Conservation (phyloP, 2,113 vertebrate genomes). For the Pionites leucogaster region DNA sequence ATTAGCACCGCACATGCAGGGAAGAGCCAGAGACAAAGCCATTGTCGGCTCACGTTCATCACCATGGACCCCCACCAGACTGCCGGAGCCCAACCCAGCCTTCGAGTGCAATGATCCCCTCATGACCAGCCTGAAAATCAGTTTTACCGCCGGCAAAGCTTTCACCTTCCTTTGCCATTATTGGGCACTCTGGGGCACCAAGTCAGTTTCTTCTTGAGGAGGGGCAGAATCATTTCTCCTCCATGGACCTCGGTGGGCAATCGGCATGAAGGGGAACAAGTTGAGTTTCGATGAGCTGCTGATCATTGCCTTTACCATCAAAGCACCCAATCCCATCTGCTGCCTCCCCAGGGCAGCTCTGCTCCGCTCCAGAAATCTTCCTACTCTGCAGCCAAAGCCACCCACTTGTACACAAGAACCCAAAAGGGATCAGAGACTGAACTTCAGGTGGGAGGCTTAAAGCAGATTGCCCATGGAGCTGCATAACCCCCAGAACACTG, state of each 20-base stretch:
- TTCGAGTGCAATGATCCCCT: background rate
- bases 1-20: fast-evolving
- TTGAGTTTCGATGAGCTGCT: background rate
- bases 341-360: background rate
- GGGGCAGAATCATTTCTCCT: fast-evolving
- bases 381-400: background rate
- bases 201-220: background rate
- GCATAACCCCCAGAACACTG: background rate
- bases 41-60: background rate
- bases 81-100: background rate
- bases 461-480: background rate
- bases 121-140: background rate
- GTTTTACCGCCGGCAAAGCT: background rate
- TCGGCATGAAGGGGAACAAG: background rate
- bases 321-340: background rate
- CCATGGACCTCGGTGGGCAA: fast-evolving
- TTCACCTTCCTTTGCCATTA: background rate
- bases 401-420: background rate
- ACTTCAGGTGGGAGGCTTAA: background rate
- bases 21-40: background rate
- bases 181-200: background rate
- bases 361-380: background rate
- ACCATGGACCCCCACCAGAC: background rate
- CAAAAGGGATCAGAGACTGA: background rate
- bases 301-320: background rate